Base-by-base conservation (phyloP, 1,140 invertebrate genomes). In the Ceratoteleas bidentatus region DNA sequence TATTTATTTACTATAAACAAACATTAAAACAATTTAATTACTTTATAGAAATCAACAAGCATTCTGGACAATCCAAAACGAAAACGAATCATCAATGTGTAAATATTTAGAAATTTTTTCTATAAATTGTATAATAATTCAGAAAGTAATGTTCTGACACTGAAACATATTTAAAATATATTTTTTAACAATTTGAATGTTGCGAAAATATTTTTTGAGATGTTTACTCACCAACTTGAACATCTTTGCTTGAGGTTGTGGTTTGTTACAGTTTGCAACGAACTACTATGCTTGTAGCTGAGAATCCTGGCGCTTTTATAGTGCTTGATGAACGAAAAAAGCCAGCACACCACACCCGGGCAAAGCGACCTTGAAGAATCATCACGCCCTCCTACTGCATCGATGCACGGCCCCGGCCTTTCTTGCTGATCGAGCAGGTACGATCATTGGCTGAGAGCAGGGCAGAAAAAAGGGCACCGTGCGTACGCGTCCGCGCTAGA, bases 251-350 rank as follows among this genome's bases (percentile, higher is more conserved):
- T 56, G 82, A 76, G 36, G 84, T 52, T 69, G 77, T 69, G n/a
- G 80, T 90, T 90, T 81, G 74, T 91, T 90, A 24, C 88, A 87
- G 33, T 88, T 89, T 82, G 91, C 90, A 50, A 89, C 87, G 54
- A 88, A 87, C 82, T 90, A 91, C 60, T 90, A 86, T 43, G 89
- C 88, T 80, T 88, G 90, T 85, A 75, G 32, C 68, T 62, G 9
- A 82, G 85, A 72, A 90, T 77, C 89, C 53, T 81, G 69, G 34
- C 74, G 86, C 81, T 84, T 85, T 79, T 84, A 81, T 83, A 84
- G 54, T 90, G 65, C 64, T 77, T 70, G 74, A 70, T 77, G 50
- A 69, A 77, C 69, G 80, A 82, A 77, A 82, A 82, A 83, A 83
- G 81, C 60, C 47, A 70, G 24, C 47, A 60, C 75, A 74, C 81